phyloP scores from a whole-genome alignment of 2,888 invertebrate genomes.

The Oscheius sp. region DNA sequence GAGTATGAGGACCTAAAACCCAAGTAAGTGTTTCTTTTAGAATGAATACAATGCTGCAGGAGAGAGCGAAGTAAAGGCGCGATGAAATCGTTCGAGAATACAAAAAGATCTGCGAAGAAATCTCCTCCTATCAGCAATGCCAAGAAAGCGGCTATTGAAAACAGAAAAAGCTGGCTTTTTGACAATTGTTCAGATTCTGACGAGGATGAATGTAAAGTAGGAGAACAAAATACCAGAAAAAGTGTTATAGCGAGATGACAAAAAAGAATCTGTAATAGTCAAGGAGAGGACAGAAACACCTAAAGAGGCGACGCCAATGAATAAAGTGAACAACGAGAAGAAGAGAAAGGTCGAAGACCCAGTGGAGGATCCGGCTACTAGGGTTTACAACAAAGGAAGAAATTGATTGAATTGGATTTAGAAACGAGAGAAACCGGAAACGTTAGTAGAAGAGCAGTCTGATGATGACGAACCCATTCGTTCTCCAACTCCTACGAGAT shows the following conservation, averaged over 20 bases:
- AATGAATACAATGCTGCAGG: neutral
- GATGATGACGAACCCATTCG: neutral
- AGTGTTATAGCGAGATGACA: neutral
- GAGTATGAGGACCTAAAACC: neutral
- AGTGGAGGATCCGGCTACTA: too few relatives aligned
- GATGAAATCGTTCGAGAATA: slow-evolving; percentile 9
- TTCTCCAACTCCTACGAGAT: neutral
- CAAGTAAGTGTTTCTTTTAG: neutral
- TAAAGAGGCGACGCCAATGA: neutral
- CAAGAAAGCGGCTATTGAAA: neutral
- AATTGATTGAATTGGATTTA: too few relatives aligned
- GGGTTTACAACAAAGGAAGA: neutral
- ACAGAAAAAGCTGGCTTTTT: slow-evolving; percentile 8
- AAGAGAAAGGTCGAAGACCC: neutral
- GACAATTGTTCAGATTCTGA: slow-evolving; percentile 2
- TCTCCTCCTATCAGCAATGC: neutral
- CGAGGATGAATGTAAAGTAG: neutral
- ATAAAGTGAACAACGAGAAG: neutral
- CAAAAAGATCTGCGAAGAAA: neutral
- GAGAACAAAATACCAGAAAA: neutral
- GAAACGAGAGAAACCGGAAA: neutral
- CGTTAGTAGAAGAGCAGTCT: neutral
- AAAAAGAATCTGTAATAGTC: neutral
- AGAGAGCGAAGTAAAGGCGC: slow-evolving; percentile 1
- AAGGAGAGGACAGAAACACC: neutral